Base-by-base conservation (phyloP, 2,113 vertebrate species). In the Suricata suricatta region DNA sequence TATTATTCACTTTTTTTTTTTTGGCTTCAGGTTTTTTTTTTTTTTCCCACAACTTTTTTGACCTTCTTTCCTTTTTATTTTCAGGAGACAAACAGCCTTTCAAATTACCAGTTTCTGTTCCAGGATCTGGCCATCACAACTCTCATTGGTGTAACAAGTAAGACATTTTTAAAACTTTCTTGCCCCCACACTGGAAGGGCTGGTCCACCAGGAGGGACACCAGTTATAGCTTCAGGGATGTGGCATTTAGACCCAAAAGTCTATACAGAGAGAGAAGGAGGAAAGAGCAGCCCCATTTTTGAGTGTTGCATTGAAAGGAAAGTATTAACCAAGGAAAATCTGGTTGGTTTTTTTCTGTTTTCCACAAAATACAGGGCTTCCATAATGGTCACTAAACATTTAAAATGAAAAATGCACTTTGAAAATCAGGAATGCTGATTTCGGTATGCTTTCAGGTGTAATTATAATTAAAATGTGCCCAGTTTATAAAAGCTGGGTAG, bases 91-190 rank as follows among this genome's bases (percentile, higher is more conserved):
- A 99, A 99, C 97, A 98, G 98, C 93, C 98, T 99, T 97, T 99
- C 98, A 72, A 99, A 99, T 96, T 99, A 99, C 96, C 99, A 99
- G 92, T 99, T 99, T 98, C 97, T 99, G 86, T 99, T 99, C 97
- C 99, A 99, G 95, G 99, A 99, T 95, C 96, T 99, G 97, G 99
- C 99, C 90, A 99, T 99, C 97, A 99, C 98, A 69, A 99, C 99
- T 13, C n/a, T 99, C 66, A 99, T 99, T 96, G 99, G 99, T 77
- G 96, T 99, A 95, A 99, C 99, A 98, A 99, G 99, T 99, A 99
- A 99, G 99, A 57, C 4, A 63, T 57, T 95, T 93, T 90, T 29
- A 41, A 60, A 89, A 33, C 47, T 80, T 95, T 52, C 74, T 96
- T 80, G 16, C 31, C n/a, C 84, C 17, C 47, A 13, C 12, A 21